Evolutionary conservation across 2,113 vertebrate genomes (phyloP), one percentile per base, ranked within the genome.

Genomic region (Empidonax traillii): DNA sequence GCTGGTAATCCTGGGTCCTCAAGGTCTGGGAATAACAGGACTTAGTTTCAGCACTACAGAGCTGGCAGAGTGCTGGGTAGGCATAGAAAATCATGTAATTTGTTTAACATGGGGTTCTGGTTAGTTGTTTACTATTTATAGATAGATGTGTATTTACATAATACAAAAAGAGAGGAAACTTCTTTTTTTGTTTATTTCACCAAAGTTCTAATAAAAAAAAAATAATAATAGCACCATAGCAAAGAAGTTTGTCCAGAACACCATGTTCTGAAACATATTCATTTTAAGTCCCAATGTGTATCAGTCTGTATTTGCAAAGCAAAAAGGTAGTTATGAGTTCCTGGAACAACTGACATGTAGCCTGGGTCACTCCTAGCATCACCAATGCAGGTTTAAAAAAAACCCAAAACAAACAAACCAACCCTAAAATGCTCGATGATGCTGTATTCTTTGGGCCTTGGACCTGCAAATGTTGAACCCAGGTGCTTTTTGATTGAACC

Each of bases 401-500:
- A 65, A 30, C 16, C 17, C 19, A 37, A 46, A 39, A 3, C 4
- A 37, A 55, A 35, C 5, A 18, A 41, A 6, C 20, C 7, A 43
- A 12, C 14, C 7, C 12, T 21, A 8, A 44, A 74, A 39, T n/a
- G 2, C 7, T 37, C 13, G 14, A 10, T 35, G 6, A 28, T 84
- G 15, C 3, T 35, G 0, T 13, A 20, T n/a, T 46, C 35, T 84
- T 47, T 77, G 20, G 4, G 5, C 23, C 31, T 84, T 65, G n/a
- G 33, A 67, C 22, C 6, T 90, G 43, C 15, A 46, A 17, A 72
- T 56, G 24, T 17, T 71, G 28, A 89, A 72, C 12, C 28, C 22
- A 0, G 10, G 10, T 16, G 6, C 5, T 63, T 86, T 89, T 87
- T 59, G 19, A n/a, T 17, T 0, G 3, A n/a, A 3, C 39, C 83